Evolutionary conservation across 1,140 invertebrate species (phyloP), one percentile per base, ranked within the genome.

Genomic region (Laupala kohalensis): DNA sequence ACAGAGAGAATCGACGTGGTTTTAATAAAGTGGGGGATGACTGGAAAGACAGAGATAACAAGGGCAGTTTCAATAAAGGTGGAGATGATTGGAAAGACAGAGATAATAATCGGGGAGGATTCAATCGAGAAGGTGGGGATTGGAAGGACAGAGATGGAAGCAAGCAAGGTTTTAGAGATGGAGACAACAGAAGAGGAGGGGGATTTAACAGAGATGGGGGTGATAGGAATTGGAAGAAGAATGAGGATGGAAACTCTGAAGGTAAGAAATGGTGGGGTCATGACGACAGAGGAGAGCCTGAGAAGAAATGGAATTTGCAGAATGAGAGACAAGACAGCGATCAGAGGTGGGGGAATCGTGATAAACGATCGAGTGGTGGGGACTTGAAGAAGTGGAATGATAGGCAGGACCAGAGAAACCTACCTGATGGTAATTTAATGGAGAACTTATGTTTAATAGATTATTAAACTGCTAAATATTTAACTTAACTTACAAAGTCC

Each of bases 221-320:
- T 15, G 71, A 62, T 15, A 73, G 77, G 65, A 69, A 71, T 25
- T 70, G 62, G 15, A 72, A 73, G 9, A 72, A 75, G 71, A 74
- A 69, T 13, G 78, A 72, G 66, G 75, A 74, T 62, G 73, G 15
- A 74, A 70, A 62, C 4, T 66, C 25, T 19, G 69, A 71, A n/a
- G 67, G 13, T 28, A 71, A 72, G 67, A 27, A 75, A 68, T 64
- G 26, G 62, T 5, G 73, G 67, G 72, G 53, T 64, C 24, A 76
- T 70, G 68, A 66, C 62, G 72, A 71, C 19, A 69, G 70, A 71
- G 70, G 19, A 19, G 28, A 28, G 27, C 25, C 24, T 68, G 25
- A 25, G 25, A n/a, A 28, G 27, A 68, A 68, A 68, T 30, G 67
- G 25, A 30, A 68, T 68, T 25, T 9, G 19, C 19, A 24, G 5